Base-by-base conservation (phyloP, 2,113 vertebrate genomes). In the Oplegnathus fasciatus region DNA sequence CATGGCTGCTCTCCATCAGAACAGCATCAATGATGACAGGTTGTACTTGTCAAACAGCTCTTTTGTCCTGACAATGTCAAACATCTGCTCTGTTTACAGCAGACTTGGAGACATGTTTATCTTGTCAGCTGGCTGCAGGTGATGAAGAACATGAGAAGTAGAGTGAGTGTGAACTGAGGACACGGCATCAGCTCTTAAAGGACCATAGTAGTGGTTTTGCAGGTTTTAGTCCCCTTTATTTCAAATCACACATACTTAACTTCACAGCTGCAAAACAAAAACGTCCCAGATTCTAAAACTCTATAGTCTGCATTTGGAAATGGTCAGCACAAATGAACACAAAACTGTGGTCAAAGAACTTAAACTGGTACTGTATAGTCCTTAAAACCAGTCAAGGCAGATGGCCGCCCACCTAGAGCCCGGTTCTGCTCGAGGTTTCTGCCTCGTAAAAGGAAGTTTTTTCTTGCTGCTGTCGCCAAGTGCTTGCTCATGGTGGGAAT, bases 51-150 rank as follows among this genome's bases (percentile, higher is more conserved):
- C 62, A 46, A 78, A 61, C 26, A n/a, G 37, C 48, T 61, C 26
- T 4, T 88, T 67, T 64, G 58, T 58, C 61, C 65, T 20, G 72
- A 80, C 70, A 40, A 15, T 32, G 74, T 74, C 58, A 88, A 88
- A 86, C 81, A 79, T 87, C 30, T 89, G 80, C 65, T 48, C 0
- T n/a, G 40, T 75, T 79, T 69, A 83, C 7, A 28, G 52, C 83
- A 81, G 67, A 80, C 64, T 52, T 71, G 66, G 40, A 32, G 80
- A 79, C 74, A 46, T 88, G 81, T 91, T 90, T 90, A 78, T 86
- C 79, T 82, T 78, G 69, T 85, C 85, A 69, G 40, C 67, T 46
- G 34, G 28, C 57, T 84, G 70, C 46, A 85, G 69, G 78, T 81
- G 85, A 77, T 37, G 75, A 83, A 55, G 48, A 69, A 77, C 80